Conservation (phyloP, 2,888 invertebrate genomes). For the Heliconius ethilla region DNA sequence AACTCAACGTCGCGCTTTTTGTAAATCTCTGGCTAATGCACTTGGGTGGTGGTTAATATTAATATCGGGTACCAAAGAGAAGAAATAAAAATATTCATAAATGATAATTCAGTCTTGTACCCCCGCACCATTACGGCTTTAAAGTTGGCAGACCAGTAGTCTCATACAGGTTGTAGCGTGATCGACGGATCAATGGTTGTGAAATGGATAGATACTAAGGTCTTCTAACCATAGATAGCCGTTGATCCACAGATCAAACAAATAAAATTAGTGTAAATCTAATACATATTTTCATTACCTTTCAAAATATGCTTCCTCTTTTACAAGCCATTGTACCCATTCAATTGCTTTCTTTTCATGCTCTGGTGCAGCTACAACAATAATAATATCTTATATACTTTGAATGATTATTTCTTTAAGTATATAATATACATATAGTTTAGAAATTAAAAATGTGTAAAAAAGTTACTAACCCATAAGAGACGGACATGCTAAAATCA, state of each 20-base stretch:
- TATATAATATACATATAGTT: constrained; percentile 6
- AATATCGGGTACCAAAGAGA: too few relatives aligned
- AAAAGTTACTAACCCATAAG: constrained; percentile 82
- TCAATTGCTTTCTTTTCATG: constrained; percentile 94
- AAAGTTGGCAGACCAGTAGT: too few relatives aligned
- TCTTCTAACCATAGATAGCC: too few relatives aligned
- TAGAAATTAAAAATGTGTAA: constrained; percentile 5
- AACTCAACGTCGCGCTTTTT: too few relatives aligned
- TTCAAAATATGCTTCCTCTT: constrained; percentile 94
- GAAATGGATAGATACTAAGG: too few relatives aligned
- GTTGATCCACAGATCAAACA: too few relatives aligned
- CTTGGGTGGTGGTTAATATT: too few relatives aligned
- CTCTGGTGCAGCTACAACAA: constrained; percentile 80
- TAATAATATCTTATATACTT: not conserved
- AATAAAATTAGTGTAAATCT: not conserved
- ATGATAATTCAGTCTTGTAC: too few relatives aligned
- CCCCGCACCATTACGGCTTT: too few relatives aligned
- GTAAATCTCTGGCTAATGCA: too few relatives aligned
- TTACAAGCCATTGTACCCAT: constrained; percentile 96
- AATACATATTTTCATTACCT: constrained; percentile 67
- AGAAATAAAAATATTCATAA: too few relatives aligned
- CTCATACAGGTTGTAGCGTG: not conserved
- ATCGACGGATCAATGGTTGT: too few relatives aligned
- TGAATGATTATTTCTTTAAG: not conserved
- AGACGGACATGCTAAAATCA: constrained; percentile 96